phyloP scores from a whole-genome alignment of 2,888 invertebrate genomes.

The Serrognathus titanus region DNA sequence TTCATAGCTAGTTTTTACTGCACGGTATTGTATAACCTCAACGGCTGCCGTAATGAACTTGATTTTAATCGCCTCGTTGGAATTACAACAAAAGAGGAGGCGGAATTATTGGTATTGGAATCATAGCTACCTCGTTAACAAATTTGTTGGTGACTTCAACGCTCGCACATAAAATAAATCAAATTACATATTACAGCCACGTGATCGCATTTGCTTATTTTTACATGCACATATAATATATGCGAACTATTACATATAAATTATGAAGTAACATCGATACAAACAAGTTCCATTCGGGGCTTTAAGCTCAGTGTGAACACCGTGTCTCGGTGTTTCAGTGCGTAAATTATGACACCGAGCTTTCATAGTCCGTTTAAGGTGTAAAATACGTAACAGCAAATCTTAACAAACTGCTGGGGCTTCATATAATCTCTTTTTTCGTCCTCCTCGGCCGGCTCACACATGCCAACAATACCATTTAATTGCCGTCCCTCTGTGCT shows the following conservation, averaged over 20 bases:
- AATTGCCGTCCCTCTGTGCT: neutral
- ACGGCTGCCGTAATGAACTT: neutral
- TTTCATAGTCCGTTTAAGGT: neutral
- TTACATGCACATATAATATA: too few species aligned
- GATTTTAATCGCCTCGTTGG: neutral
- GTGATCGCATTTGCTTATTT: too few species aligned
- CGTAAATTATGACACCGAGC: neutral
- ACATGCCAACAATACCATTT: neutral
- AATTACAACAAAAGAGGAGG: too few species aligned
- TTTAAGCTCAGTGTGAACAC: conserved; percentile 1
- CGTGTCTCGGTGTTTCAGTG: neutral
- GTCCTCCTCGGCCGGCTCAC: neutral
- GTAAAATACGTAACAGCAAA: neutral
- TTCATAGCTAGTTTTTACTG: neutral
- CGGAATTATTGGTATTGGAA: too few species aligned
- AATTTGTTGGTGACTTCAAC: neutral
- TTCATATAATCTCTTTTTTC: too few species aligned
- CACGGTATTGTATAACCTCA: neutral
- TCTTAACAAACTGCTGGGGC: neutral
- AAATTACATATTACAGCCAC: too few species aligned
- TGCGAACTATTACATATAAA: conserved; percentile 12
- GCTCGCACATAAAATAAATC: neutral
- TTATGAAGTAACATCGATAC: conserved; percentile 11
- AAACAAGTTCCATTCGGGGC: neutral
- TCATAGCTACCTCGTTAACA: neutral